Conservation (phyloP, 1,140 invertebrate species). For the Araneus ventricosus region DNA sequence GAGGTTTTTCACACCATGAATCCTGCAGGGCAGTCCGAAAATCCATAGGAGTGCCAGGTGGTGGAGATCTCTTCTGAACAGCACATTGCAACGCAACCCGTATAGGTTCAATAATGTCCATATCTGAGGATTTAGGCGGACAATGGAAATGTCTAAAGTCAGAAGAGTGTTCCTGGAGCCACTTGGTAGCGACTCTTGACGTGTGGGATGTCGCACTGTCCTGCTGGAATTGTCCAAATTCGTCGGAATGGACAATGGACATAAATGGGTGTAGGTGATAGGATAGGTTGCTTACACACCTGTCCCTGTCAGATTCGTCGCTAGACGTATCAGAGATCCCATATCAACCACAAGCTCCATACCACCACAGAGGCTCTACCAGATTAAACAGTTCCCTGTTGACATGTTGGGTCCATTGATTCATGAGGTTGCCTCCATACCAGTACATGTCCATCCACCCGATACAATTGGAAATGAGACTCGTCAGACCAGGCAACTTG, state of each 20-base stretch:
- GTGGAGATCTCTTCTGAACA: neutral
- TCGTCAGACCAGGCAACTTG: neutral
- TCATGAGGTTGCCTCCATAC: neutral
- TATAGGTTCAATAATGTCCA: neutral
- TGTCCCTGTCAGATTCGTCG: neutral
- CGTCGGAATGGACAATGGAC: neutral
- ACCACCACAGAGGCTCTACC: neutral
- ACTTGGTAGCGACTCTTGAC: neutral
- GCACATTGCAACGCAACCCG: neutral
- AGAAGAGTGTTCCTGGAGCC: neutral
- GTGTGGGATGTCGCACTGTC: neutral
- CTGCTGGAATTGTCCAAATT: neutral
- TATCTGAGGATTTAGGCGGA: neutral
- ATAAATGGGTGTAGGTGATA: constrained; percentile 1
- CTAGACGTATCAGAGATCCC: neutral
- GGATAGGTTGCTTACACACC: neutral
- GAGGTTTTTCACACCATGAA: neutral
- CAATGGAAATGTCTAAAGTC: neutral
- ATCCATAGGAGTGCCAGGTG: neutral
- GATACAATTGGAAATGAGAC: neutral
- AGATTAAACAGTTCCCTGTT: neutral
- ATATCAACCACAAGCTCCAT: neutral
- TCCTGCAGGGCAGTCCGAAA: neutral
- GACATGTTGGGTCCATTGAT: neutral
- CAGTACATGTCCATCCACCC: neutral